Conservation (phyloP, 2,797 vertebrate species). For the Gallinago stenura region DNA sequence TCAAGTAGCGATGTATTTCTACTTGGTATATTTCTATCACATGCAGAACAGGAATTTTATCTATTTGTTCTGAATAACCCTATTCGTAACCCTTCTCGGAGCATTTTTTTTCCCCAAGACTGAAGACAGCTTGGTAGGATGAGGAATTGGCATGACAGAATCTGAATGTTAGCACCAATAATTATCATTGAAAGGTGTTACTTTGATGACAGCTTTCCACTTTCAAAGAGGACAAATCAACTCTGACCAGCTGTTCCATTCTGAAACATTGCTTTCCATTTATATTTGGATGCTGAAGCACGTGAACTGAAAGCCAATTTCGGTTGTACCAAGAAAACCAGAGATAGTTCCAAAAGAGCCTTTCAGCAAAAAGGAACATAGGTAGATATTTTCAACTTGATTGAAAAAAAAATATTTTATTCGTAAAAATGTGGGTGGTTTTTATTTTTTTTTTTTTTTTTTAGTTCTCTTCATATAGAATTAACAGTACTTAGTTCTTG, state of each 20-base stretch:
- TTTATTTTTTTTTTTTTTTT: not conserved
- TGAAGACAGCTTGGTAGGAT: not conserved
- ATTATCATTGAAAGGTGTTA: slow-evolving; percentile 25
- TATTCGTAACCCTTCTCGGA: not conserved
- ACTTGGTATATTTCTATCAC: not conserved
- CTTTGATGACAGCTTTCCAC: not conserved
- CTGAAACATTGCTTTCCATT: not conserved
- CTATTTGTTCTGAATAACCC: not conserved
- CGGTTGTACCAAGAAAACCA: not conserved
- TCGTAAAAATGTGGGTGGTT: not conserved
- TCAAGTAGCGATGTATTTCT: not conserved
- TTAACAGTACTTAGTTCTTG: not conserved
- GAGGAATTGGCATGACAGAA: not conserved
- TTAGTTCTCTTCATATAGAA: not conserved
- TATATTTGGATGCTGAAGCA: not conserved
- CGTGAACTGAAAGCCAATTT: not conserved
- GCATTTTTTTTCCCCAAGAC: not conserved
- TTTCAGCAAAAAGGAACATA: not conserved
- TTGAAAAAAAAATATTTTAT: not conserved
- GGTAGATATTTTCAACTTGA: not conserved
- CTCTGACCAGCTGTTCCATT: not conserved
- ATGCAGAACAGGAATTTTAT: not conserved
- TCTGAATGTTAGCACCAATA: slow-evolving; percentile 22
- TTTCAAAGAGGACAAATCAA: not conserved
- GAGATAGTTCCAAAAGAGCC: not conserved